Percentiles rank a stretch among this genome's conserved stretches.
These are phyloP conservation scores for Caenorhabditis sp. DNA, from an alignment of 2,888 invertebrate genomes.

Conservation along the genomic window DNA sequence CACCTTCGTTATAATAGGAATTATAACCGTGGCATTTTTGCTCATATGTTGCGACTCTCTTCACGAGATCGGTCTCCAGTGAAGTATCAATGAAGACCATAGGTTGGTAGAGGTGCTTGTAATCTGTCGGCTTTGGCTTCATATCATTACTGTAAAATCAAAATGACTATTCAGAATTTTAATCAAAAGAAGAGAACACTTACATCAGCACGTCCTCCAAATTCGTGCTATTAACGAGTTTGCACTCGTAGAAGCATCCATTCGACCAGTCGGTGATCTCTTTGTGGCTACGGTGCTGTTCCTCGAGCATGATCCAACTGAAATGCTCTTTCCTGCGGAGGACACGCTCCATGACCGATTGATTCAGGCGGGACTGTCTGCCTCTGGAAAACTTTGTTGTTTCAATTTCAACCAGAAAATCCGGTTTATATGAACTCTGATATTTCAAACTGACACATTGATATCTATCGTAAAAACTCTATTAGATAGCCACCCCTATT, in stretches of 20 bases:
- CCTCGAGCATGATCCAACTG: constrained; percentile 38
- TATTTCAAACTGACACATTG: too few relatives aligned
- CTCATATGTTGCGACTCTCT: not conserved
- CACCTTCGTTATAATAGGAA: too few relatives aligned
- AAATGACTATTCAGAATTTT: not conserved
- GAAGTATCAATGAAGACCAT: constrained; percentile 16
- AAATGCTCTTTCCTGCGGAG: constrained; percentile 10
- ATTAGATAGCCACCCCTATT: too few relatives aligned
- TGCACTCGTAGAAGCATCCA: constrained; percentile 20
- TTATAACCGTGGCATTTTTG: too few relatives aligned
- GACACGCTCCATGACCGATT: constrained; percentile 30
- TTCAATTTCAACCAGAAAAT: too few relatives aligned
- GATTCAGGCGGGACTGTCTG: not conserved
- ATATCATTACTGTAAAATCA: not conserved
- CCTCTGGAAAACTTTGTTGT: too few relatives aligned
- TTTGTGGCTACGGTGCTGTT: constrained; percentile 30
- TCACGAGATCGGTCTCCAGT: not conserved
- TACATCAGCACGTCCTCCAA: not conserved
- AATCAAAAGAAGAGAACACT: too few relatives aligned
- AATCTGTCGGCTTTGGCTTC: not conserved
- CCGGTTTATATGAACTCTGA: too few relatives aligned
- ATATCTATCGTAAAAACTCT: too few relatives aligned
- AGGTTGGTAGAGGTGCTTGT: not conserved
- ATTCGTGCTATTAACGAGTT: not conserved
- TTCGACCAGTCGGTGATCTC: constrained; percentile 26